Evolutionary conservation across 1,140 invertebrate genomes (phyloP), one percentile per base, ranked within the genome.

Genomic region (Drosophila trapezifrons): DNA sequence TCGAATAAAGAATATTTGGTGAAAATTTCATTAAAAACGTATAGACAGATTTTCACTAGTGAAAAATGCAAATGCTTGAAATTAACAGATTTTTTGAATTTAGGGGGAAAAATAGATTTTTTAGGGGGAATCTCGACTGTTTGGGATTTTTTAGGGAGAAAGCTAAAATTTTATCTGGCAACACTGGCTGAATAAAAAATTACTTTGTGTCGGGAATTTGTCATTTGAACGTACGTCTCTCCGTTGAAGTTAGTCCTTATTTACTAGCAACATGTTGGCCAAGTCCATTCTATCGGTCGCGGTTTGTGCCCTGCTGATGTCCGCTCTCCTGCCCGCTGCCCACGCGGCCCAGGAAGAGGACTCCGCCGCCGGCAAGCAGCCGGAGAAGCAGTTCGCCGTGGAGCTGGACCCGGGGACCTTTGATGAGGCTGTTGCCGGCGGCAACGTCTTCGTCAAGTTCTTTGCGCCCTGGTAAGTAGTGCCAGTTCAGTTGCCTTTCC

Each of bases 371-470:
- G 66, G 25, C 20, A 71, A 71, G 25, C 66, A 59, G 42, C 46
- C 49, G 9, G 79, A 87, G 13, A 87, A 80, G 47, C 80, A 84
- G 56, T 84, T 84, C 27, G 66, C 84, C 13, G 59, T 89, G 20
- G 84, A 89, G 29, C 29, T 89, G 51, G 49, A 78, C 60, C 74
- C 94, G 22, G 94, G 95, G 4, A 95, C 92, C 66, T 97, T 97
- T 79, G 93, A 95, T 47, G 91, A 94, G 43, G 93, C 93, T 64
- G 93, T 97, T 18, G 92, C 94, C 37, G 93, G 93, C 73, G 95
- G 95, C 40, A 87, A 95, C 38, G 94, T 94, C 2, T 96, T 97
- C 82, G 93, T 96, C 6, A 96, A 96, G 91, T 96, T 96, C 86
- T 96, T 95, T 90, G 95, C 96, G n/a, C 96, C 96, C 10, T 96